Percentiles rank a stretch among this genome's conserved stretches.
Evolutionary conservation across 1,140 invertebrate species (phyloP).

Genomic region (Platyscapa corneri): DNA sequence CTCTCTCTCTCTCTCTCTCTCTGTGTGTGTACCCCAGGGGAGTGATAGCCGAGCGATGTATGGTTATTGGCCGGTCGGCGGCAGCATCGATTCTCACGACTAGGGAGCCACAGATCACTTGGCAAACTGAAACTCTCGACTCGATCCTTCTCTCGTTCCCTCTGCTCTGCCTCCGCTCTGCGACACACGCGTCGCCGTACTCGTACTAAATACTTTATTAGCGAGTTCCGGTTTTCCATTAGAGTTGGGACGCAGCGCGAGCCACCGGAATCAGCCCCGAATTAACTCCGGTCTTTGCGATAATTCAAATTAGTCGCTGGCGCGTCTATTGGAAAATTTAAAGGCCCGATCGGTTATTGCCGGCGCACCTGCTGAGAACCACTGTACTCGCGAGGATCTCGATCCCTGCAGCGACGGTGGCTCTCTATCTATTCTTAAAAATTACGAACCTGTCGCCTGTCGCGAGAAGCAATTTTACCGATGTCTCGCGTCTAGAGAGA

Average conservation of each 20-base stretch:
- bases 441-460: too few relatives aligned
- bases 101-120: constrained; percentile 70
- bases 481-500: too few relatives aligned
- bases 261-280: neutral
- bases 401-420: too few relatives aligned
- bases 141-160: constrained; percentile 32
- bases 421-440: too few relatives aligned
- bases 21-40: constrained; percentile 62
- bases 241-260: neutral
- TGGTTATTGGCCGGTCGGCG: constrained; percentile 67
- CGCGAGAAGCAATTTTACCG: too few relatives aligned
- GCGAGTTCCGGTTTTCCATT: constrained; percentile 57
- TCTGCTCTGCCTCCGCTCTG: constrained; percentile 28
- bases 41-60: constrained; percentile 69
- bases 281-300: neutral
- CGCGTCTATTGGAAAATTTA: too few relatives aligned
- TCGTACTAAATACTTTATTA: constrained; percentile 64
- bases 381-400: too few relatives aligned
- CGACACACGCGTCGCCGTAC: constrained; percentile 36
- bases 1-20: neutral
- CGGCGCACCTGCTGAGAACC: too few relatives aligned
- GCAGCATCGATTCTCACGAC: constrained; percentile 69
- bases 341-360: too few relatives aligned
- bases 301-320: neutral
- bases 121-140: constrained; percentile 65